Evolutionary conservation across 2,888 invertebrate genomes (phyloP).

Genomic region (Heliothis peltigera): DNA sequence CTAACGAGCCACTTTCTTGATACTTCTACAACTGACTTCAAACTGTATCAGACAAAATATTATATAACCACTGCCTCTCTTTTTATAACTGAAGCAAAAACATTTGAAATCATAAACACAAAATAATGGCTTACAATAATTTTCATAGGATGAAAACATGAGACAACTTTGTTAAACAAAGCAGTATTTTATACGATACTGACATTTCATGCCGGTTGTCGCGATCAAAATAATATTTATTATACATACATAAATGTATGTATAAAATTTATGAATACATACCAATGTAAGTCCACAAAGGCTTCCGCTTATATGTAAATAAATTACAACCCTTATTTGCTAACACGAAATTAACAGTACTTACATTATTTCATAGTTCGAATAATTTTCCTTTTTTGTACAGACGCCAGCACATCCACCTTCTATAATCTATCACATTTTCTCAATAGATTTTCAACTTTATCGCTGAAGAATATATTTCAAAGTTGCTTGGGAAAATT

Average conservation of each 20-base stretch:
- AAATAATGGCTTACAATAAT: conserved; percentile 16
- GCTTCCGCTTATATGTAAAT: not conserved
- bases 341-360: not conserved
- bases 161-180: conserved; percentile 31
- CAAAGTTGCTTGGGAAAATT: too few species aligned
- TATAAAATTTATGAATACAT: conserved; percentile 7
- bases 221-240: conserved; percentile 15
- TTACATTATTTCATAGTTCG: too few species aligned
- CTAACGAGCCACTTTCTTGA: too few species aligned
- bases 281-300: conserved; percentile 4
- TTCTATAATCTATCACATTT: too few species aligned
- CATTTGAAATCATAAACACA: conserved; percentile 14
- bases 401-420: too few species aligned
- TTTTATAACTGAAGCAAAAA: not conserved
- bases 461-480: too few species aligned
- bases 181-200: conserved; percentile 18
- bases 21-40: not conserved
- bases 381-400: too few species aligned
- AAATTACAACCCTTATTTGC: not conserved
- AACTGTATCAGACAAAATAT: not conserved
- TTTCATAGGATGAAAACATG: conserved; percentile 9
- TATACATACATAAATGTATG: too few species aligned
- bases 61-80: too few species aligned
- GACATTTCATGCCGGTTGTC: conserved; percentile 20
- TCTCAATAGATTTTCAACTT: too few species aligned